Evolutionary conservation across 2,888 invertebrate species (phyloP).

Genomic region (Drosophila maculinotata): DNA sequence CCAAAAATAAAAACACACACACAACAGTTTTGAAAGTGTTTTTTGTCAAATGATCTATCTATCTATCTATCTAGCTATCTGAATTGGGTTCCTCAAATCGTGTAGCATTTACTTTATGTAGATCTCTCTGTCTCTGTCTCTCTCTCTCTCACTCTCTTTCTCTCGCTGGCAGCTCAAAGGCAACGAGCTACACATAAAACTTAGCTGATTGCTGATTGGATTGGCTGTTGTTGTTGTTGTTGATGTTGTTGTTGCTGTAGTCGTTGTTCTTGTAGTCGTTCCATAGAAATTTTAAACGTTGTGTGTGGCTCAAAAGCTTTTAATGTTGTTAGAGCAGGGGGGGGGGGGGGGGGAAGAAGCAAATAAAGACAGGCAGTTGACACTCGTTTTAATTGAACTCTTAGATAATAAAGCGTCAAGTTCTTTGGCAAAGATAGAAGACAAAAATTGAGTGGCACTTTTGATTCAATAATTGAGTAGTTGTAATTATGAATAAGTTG

Average conservation of each 20-base stretch:
- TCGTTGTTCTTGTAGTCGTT: background rate
- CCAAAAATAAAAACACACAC: conserved; percentile 16
- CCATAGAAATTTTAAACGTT: conserved; percentile 23
- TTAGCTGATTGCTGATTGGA: conserved; percentile 38
- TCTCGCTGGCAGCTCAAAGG: too few relatives aligned
- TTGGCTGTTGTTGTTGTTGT: conserved; percentile 9
- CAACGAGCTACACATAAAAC: conserved; percentile 31
- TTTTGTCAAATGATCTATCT: conserved; percentile 47
- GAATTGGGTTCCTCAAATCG: conserved; percentile 13
- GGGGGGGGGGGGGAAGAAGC: background rate
- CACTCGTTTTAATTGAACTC: background rate
- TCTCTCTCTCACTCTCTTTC: too few relatives aligned
- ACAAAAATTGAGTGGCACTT: too few relatives aligned
- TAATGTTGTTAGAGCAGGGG: background rate
- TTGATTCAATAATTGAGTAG: too few relatives aligned
- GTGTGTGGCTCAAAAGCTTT: conserved; percentile 23
- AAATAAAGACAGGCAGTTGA: background rate
- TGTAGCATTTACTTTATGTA: conserved; percentile 36
- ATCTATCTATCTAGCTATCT: too few relatives aligned
- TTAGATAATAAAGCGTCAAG: background rate
- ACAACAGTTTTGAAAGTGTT: conserved; percentile 32
- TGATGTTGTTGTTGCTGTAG: background rate
- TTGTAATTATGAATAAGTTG: too few relatives aligned
- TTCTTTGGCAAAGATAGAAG: background rate
- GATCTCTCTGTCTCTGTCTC: too few relatives aligned